Percentiles rank a stretch among this genome's conserved stretches.
Evolutionary conservation across 2,113 vertebrate species (phyloP).

Genomic region (Mustela lutreola): DNA sequence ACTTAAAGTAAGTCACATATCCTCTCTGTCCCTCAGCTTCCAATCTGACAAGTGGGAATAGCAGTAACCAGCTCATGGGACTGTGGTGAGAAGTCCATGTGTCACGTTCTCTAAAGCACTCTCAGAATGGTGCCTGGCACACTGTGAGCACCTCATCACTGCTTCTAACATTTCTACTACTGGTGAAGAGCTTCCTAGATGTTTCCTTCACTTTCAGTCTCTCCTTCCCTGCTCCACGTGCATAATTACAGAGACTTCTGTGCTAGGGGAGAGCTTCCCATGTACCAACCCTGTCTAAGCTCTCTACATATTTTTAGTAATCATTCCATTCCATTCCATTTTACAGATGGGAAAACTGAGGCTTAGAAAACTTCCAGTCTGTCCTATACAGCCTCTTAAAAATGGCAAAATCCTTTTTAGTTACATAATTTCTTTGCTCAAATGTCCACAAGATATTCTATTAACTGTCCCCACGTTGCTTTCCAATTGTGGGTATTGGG

Average conservation of each 20-base stretch:
- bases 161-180: neutral
- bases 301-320: neutral
- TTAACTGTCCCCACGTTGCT: neutral
- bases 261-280: neutral
- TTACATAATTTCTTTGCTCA: neutral
- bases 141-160: neutral
- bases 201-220: neutral
- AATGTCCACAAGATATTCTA: neutral
- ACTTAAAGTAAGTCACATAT: neutral
- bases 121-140: neutral
- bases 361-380: neutral
- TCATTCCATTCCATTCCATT: neutral
- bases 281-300: neutral
- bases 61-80: neutral
- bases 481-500: neutral
- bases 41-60: neutral
- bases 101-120: neutral
- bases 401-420: neutral
- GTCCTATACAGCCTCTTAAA: neutral
- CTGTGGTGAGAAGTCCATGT: neutral
- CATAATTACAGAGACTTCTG: neutral
- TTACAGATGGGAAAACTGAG: constrained; percentile 12
- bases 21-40: neutral
- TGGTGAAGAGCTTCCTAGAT: neutral
- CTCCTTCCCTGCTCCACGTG: neutral